These are phyloP conservation scores for Dryomyza anilis DNA, from an alignment of 2,888 invertebrate genomes.

Conservation along the genomic window DNA sequence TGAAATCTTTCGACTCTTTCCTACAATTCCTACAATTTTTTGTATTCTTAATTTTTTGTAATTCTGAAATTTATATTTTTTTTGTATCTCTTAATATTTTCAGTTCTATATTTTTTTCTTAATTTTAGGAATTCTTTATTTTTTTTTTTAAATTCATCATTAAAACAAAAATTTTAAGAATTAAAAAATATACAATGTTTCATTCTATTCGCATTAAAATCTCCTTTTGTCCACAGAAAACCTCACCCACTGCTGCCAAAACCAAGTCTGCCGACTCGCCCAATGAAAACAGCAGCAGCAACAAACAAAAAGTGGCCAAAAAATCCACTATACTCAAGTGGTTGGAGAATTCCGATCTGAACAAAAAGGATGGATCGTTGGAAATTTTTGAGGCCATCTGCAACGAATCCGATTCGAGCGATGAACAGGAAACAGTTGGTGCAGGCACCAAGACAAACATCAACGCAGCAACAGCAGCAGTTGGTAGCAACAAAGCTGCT, in stretches of 20 bases:
- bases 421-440: slow-evolving; percentile 36
- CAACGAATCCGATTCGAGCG: slow-evolving; percentile 50
- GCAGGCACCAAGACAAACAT: slow-evolving; percentile 38
- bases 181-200: not conserved
- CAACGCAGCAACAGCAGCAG: slow-evolving; percentile 3
- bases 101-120: too few relatives aligned
- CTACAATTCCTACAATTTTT: too few relatives aligned
- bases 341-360: slow-evolving; percentile 59
- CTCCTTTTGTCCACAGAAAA: slow-evolving; percentile 1
- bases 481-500: not conserved
- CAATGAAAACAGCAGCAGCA: not conserved
- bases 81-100: too few relatives aligned
- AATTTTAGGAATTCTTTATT: too few relatives aligned
- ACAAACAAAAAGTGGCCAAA: slow-evolving; percentile 23
- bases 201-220: not conserved
- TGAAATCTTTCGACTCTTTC: too few relatives aligned
- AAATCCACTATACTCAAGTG: slow-evolving; percentile 54
- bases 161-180: not conserved
- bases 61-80: too few relatives aligned
- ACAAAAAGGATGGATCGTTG: slow-evolving; percentile 53
- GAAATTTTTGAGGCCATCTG: slow-evolving; percentile 59
- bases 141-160: not conserved
- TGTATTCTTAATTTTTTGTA: too few relatives aligned
- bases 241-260: not conserved
- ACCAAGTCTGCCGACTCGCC: not conserved